These are phyloP conservation scores for Regulus satrapa DNA, from an alignment of 2,113 vertebrate species.

Conservation along the genomic window DNA sequence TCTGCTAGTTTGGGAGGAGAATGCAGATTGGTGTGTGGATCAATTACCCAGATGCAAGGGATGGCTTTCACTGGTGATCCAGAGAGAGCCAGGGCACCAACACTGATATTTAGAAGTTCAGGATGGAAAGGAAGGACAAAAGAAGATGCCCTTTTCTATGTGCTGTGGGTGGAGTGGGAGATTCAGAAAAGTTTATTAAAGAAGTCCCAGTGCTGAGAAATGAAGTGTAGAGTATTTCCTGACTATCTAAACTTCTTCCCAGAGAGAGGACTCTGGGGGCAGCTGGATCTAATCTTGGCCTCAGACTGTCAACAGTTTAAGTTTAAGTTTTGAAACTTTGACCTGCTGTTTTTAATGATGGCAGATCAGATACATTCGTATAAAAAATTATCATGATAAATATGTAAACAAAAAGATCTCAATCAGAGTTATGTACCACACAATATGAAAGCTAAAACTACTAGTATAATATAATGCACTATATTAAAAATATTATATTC, in stretches of 20 bases:
- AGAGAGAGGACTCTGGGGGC: background rate
- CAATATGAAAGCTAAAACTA: background rate
- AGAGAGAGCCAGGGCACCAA: background rate
- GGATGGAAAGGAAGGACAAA: background rate
- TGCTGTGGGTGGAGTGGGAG: background rate
- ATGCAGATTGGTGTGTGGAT: background rate
- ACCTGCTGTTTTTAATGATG: background rate
- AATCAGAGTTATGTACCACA: background rate
- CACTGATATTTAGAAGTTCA: background rate
- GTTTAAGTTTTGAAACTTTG: background rate
- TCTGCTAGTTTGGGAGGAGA: background rate
- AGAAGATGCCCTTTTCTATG: fast-evolving
- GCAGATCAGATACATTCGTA: background rate
- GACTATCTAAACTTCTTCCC: background rate
- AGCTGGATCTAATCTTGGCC: background rate
- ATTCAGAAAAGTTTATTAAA: background rate
- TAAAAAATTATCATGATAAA: background rate
- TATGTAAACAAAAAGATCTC: background rate
- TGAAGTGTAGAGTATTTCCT: background rate
- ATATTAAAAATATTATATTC: too few relatives aligned
- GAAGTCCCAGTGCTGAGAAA: background rate
- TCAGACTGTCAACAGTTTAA: background rate
- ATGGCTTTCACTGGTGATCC: background rate
- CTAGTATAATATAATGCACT: too few relatives aligned
- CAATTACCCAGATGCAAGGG: background rate